phyloP scores from a whole-genome alignment of 2,797 vertebrate genomes.

The Halcyon smyrnensis region DNA sequence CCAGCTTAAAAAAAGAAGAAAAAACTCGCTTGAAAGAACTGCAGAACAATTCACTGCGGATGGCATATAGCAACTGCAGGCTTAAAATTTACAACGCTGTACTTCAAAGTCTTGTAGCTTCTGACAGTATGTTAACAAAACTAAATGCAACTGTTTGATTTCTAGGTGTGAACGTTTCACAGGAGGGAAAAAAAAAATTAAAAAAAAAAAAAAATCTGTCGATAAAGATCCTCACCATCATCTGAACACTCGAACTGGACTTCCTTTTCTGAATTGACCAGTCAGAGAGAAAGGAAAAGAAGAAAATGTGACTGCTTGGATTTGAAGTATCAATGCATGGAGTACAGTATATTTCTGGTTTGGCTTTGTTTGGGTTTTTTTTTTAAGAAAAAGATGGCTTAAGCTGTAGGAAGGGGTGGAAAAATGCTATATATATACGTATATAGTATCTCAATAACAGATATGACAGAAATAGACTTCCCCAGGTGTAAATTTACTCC shows the following conservation, averaged over 20 bases:
- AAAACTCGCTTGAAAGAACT: constrained; percentile 13
- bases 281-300: constrained; percentile 81
- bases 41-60: constrained; percentile 19
- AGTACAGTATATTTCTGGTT: constrained; percentile 61
- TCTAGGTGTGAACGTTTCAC: constrained; percentile 68
- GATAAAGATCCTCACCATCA: constrained; percentile 83
- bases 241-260: constrained; percentile 82
- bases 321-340: constrained; percentile 67
- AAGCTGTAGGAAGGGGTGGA: background rate
- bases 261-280: constrained; percentile 87
- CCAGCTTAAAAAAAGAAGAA: background rate
- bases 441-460: background rate
- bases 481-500: constrained; percentile 11
- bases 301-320: constrained; percentile 69
- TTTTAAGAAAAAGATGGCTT: constrained; percentile 14
- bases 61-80: constrained; percentile 16
- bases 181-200: constrained; percentile 52
- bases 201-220: constrained; percentile 53
- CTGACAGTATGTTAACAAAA: constrained; percentile 36
- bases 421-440: background rate
- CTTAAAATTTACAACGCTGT: constrained; percentile 35
- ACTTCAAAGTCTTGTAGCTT: constrained; percentile 44
- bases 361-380: background rate
- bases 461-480: background rate
- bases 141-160: constrained; percentile 56